Base-by-base conservation (phyloP, 2,888 invertebrate genomes). In the Lasioglossum morio region DNA sequence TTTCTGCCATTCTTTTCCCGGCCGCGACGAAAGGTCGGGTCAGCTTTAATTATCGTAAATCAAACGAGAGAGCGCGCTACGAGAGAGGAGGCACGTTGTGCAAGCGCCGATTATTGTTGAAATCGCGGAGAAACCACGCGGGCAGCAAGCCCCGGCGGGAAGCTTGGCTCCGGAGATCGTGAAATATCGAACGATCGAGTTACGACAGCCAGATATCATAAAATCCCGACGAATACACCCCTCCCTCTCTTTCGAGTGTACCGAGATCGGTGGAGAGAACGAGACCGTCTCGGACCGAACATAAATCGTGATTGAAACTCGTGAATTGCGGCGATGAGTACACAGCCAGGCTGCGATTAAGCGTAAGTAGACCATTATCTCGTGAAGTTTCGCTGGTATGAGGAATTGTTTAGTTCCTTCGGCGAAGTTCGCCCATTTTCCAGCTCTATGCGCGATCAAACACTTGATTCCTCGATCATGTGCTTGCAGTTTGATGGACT, bases 11-110 rank as follows among this genome's bases (percentile, higher is more conserved):
- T 87, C 85, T 81, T 87, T 87, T 80, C 57, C 74, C 63, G 48
- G 75, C 88, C 79, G 88, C 90, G 93, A 92, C 92, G 92, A 94
- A 93, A 94, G 94, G 94, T 94, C 94, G 92, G 93, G 94, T 94
- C 93, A 93, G 92, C 92, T 94, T 94, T 94, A 94, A 94, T 94
- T 94, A 94, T 94, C 94, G 92, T 94, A 94, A 94, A 94, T 94
- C 94, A 94, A 94, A 94, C 90, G 94, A 88, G 92, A 90, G 91
- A 88, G 89, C 87, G 80, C 80, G 69, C 37, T 30, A 23, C 85
- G 84, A 74, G 73, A 77, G 83, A 74, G 80, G 84, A 76, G 82
- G 86, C 80, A 8, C 75, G 85, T 91, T 91, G 90, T 85, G 88
- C 90, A 87, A 90, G 89, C 83, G 77, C 30, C 88, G 88, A 89